Evolutionary conservation across 2,888 invertebrate species (phyloP).

Genomic region (Drosophila kokeensis): DNA sequence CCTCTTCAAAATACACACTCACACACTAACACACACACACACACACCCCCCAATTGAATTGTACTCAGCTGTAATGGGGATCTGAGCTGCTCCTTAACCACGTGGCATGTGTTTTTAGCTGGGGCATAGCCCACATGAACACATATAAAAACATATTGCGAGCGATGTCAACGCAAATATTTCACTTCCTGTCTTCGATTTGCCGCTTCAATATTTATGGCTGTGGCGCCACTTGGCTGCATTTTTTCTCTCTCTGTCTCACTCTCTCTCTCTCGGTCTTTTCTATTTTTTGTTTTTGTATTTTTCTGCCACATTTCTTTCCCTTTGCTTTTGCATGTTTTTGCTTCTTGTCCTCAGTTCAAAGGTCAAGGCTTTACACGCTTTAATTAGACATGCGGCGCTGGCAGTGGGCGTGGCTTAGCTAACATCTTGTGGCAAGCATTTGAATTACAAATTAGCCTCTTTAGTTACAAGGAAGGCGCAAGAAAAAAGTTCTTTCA

Average conservation of each 20-base stretch:
- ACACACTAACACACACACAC: background rate
- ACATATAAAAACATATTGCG: slow-evolving; percentile 57
- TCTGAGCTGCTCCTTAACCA: slow-evolving; percentile 5
- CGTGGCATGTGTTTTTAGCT: slow-evolving; percentile 1
- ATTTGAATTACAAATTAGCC: slow-evolving; percentile 57
- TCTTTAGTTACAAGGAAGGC: background rate
- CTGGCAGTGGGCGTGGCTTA: slow-evolving; percentile 9
- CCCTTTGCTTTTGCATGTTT: background rate
- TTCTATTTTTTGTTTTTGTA: background rate
- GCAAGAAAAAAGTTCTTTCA: background rate
- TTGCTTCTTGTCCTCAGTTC: slow-evolving; percentile 36
- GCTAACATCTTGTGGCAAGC: slow-evolving; percentile 12
- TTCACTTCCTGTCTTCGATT: slow-evolving; percentile 75
- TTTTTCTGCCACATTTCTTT: slow-evolving; percentile 1
- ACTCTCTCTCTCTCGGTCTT: background rate
- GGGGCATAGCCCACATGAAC: slow-evolving; percentile 28
- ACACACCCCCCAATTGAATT: background rate
- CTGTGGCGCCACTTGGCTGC: slow-evolving; percentile 40
- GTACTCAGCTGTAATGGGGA: slow-evolving; percentile 19
- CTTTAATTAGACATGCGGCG: slow-evolving; percentile 59
- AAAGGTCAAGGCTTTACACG: slow-evolving; percentile 69
- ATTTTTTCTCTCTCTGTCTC: background rate
- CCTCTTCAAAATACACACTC: background rate
- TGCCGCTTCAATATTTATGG: slow-evolving; percentile 56
- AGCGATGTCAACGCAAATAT: slow-evolving; percentile 75